phyloP scores from a whole-genome alignment of 2,113 vertebrate genomes.

The Chlamydotis undulata region DNA sequence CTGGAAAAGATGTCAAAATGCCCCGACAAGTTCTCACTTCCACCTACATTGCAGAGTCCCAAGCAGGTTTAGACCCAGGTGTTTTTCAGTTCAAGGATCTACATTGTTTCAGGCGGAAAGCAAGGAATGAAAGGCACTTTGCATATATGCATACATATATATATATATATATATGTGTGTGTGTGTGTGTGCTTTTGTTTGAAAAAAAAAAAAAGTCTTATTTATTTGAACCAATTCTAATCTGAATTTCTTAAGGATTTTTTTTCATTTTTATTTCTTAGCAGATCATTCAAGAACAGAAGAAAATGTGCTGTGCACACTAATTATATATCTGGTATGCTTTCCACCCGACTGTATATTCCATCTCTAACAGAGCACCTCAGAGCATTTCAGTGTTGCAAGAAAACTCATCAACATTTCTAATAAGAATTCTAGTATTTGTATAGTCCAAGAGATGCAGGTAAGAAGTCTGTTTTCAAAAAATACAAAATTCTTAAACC shows the following conservation, averaged over 20 bases:
- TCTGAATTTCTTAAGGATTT: not conserved
- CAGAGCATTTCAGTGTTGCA: not conserved
- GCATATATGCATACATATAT: no score
- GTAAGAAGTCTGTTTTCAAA: not conserved
- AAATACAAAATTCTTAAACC: not conserved
- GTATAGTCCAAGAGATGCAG: not conserved
- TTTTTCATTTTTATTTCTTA: not conserved
- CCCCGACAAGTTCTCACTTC: not conserved
- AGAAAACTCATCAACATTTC: not conserved
- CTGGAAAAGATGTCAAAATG: not conserved
- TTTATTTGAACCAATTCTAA: not conserved
- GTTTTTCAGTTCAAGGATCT: not conserved
- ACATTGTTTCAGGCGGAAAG: not conserved
- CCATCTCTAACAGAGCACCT: rapidly evolving
- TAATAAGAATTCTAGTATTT: not conserved
- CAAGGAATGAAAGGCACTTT: not conserved
- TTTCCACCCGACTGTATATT: not conserved
- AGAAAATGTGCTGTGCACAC: not conserved
- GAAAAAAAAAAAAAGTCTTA: not conserved
- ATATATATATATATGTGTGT: no score
- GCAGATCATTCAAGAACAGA: rapidly evolving
- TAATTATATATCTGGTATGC: not conserved
- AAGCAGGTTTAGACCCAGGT: not conserved
- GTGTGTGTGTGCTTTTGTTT: not conserved
- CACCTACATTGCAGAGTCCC: not conserved